Base-by-base conservation (phyloP, 2,797 vertebrate species). In the Streptopelia turtur region DNA sequence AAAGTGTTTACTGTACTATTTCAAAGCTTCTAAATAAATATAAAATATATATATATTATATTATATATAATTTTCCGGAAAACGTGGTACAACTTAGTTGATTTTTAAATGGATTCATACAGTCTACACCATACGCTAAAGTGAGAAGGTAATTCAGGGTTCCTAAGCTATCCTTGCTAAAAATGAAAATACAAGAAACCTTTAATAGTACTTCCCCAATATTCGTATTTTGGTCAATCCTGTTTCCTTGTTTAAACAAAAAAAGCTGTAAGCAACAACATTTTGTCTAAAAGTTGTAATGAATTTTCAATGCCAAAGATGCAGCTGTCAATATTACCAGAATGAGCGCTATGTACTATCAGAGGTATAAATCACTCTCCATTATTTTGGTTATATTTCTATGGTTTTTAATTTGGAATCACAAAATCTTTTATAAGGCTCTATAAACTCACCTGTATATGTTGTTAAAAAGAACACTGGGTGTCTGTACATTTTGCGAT, bases 1-100 rank as follows among this genome's bases (percentile, higher is more conserved):
- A 98, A 99, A 99, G 99, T 99, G 99, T 99, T 99, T 99, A 99
- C 98, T 99, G 99, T 99, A 99, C 98, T 99, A 98, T 99, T 99
- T 99, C 98, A 98, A 99, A 98, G 98, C 98, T 99, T 99, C 98
- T 98, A 99, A 99, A 99, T 99, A 98, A 99, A 99, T 99, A 99
- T 99, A 98, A 98, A 98, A 98, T 98, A 98, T 99, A 98, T 98
- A 98, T 99, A 98, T 98, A 98, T 98, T 98, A 98, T 98, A 98
- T 98, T 98, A 98, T 98, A 98, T 98, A 98, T 98, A 98, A 98
- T 98, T 98, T 99, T 99, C 98, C 98, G 98, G 98, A 99, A 98
- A 98, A 98, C 79, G 97, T 99, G 98, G 98, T 98, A 98, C 98
- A 98, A 97, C 94, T 98, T 97, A 98, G 98, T 98, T 98, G 98